Evolutionary conservation across 2,797 vertebrate species (phyloP), one percentile per base, ranked within the genome.

Genomic region (Eleutherodactylus coqui): DNA sequence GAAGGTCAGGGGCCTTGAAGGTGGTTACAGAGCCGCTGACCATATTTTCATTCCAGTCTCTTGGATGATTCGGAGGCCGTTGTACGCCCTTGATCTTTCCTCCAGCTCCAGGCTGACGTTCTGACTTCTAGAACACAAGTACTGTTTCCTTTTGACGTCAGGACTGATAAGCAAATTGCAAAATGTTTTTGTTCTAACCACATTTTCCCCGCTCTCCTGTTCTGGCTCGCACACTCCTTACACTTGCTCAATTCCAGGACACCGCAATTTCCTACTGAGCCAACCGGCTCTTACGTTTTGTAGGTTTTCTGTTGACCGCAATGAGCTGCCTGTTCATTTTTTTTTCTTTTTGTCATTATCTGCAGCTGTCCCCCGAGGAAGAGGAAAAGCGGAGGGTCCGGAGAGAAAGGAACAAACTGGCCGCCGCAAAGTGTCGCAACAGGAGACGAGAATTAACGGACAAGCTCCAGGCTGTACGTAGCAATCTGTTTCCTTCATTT

Each of bases 381-480:
- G 98, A 99, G 88, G 98, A 99, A 94, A 99, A 99, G 87, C 92
- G 98, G 89, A 95, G 97, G 88, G 97, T 99, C 92, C 95, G 98
- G 88, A 96, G 98, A 84, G 98, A 99, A 93, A 96, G 98, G 93
- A 99, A 99, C 93, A 99, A 99, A 91, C 91, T 99, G 89, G 98
- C 98, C 0, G 98, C 98, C 5, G 98, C 98, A 85, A 99, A 99
- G 92, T 99, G 98, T 92, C 96, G 98, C 90, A 99, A 99, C 93
- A 95, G 98, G 75, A 95, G 98, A 70, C 94, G 98, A 88, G 98
- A 99, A 93, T 95, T 99, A 87, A 99, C 98, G 0, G 98, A 99
- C 91, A 96, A 98, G 94, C 96, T 99, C 87, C 98, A 99, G 93
- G 97, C 97, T 93, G 98, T 99, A 93, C 87, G 98, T 95, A 17